These are phyloP conservation scores for Tenthredo livida DNA, from an alignment of 2,888 invertebrate genomes.

Conservation along the genomic window DNA sequence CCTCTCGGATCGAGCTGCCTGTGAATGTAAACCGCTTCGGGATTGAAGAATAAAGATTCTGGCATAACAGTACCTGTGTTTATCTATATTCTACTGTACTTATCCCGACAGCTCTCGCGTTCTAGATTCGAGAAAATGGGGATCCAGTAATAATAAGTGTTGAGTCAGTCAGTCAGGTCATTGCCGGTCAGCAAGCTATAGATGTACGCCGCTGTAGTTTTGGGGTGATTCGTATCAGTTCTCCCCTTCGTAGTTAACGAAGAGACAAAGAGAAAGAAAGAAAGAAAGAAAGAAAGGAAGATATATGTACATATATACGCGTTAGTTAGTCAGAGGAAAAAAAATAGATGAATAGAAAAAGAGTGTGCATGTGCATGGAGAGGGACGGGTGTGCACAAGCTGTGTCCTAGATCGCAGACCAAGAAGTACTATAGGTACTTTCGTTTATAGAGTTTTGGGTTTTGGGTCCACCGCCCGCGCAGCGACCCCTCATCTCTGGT, in stretches of 20 bases:
- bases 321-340: background rate
- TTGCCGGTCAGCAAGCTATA: background rate
- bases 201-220: background rate
- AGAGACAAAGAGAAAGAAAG: background rate
- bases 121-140: background rate
- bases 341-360: background rate
- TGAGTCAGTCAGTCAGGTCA: background rate
- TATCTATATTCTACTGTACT: background rate
- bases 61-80: background rate
- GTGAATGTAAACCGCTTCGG: background rate
- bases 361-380: background rate
- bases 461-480: too few species aligned
- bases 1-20: background rate
- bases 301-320: background rate
- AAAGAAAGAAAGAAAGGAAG: background rate
- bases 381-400: background rate
- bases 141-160: background rate
- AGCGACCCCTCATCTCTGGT: too few species aligned
- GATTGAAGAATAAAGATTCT: slow-evolving; percentile 1
- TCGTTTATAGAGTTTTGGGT: background rate
- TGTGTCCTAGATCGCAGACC: background rate
- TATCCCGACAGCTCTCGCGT: background rate
- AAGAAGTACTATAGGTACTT: background rate
- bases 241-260: slow-evolving; percentile 29
- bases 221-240: slow-evolving; percentile 25